A percentile compares a stretch with the other conserved stretches of the same genome.
Conservation (phyloP, 1,140 invertebrate species). For the Elymnias hypermnestra region DNA sequence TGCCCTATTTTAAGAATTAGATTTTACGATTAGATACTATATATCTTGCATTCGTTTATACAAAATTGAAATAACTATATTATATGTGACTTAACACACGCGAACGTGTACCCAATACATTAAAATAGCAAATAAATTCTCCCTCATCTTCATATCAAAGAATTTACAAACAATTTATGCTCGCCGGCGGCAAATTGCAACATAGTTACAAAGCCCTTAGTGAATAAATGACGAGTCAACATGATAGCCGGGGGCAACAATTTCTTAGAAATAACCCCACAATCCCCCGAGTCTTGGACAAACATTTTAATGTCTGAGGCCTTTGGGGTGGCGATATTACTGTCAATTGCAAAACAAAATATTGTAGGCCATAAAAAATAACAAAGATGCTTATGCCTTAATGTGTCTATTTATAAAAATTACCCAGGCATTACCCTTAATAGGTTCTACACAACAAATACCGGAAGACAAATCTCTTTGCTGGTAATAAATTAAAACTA, state of each 20-base stretch:
- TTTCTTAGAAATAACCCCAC: constrained; percentile 1
- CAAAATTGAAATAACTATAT: too few species aligned
- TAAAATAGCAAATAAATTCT: constrained; percentile 1
- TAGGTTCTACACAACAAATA: too few species aligned
- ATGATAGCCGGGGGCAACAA: constrained; percentile 7
- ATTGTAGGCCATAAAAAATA: too few species aligned
- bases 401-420: too few species aligned
- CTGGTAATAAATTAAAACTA: too few species aligned
- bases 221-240: constrained; percentile 12
- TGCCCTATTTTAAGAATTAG: too few species aligned
- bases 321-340: not conserved
- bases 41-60: too few species aligned
- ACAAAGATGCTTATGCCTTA: too few species aligned
- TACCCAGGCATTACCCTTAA: too few species aligned
- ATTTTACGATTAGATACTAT: too few species aligned
- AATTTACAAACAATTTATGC: constrained; percentile 13
- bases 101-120: not conserved
- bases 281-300: not conserved
- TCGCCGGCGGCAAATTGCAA: constrained; percentile 11
- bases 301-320: constrained; percentile 5
- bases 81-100: too few species aligned
- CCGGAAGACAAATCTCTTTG: too few species aligned
- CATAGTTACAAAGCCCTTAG: constrained; percentile 10
- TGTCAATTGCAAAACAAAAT: not conserved
- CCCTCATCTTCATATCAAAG: constrained; percentile 14